Conservation (phyloP, 2,797 vertebrate species). For the Galaxias olidus region DNA sequence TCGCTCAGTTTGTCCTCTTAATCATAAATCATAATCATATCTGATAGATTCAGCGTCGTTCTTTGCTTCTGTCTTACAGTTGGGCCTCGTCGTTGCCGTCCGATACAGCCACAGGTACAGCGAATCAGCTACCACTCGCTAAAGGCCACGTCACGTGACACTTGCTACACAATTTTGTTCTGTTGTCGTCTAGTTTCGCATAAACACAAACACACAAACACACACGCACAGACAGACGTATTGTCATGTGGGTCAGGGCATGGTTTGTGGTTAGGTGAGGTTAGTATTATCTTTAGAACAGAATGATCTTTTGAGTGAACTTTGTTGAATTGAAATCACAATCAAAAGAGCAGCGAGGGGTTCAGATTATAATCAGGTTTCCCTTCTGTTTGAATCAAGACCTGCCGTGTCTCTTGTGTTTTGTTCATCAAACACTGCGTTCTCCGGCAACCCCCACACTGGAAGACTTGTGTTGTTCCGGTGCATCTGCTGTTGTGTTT, state of each 20-base stretch:
- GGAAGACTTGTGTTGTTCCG: constrained; percentile 58
- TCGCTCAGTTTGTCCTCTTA: no score
- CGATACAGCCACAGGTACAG: constrained; percentile 72
- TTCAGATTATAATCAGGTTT: not conserved
- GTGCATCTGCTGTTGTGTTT: constrained; percentile 44
- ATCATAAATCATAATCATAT: not conserved
- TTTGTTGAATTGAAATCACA: no score
- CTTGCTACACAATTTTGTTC: no score
- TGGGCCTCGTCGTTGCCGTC: constrained; percentile 70
- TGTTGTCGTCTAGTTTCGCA: no score
- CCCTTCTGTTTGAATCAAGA: not conserved
- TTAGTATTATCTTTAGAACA: no score
- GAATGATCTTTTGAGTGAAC: no score
- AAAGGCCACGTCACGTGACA: not conserved
- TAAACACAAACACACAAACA: no score
- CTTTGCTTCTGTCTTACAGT: constrained; percentile 46
- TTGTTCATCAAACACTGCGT: not conserved
- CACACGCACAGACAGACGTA: no score
- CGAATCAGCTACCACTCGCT: not conserved
- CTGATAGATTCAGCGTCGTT: not conserved
- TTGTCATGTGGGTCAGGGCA: no score
- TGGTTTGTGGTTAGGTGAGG: no score
- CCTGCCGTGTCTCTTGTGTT: not conserved
- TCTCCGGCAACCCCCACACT: constrained; percentile 37
- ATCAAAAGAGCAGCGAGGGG: no score